These are phyloP conservation scores for Actinia tenebrosa DNA, from an alignment of 64 coral and sea anemone species.

Conservation along the genomic window DNA sequence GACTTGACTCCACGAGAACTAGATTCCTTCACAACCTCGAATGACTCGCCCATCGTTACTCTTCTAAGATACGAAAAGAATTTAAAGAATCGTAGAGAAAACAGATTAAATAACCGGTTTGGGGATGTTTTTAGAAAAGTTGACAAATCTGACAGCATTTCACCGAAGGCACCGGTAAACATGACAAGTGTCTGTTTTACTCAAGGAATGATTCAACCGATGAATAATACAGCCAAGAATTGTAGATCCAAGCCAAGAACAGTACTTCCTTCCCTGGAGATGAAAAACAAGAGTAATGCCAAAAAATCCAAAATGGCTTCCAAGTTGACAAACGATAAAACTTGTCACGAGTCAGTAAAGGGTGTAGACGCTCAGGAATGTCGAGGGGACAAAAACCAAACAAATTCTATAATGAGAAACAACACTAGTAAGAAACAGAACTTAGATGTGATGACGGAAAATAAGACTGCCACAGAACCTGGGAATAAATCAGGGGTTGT, in stretches of 20 bases:
- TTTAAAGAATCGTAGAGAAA: constrained; percentile 2
- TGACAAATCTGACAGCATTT: not conserved
- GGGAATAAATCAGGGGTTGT: not conserved
- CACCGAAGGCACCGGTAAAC: not conserved
- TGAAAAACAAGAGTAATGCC: not conserved
- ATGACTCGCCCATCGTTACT: not conserved
- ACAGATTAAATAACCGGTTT: not conserved
- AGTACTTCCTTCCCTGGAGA: not conserved
- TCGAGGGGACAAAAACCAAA: not conserved
- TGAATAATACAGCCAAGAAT: not conserved
- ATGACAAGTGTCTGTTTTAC: not conserved
- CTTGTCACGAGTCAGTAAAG: not conserved
- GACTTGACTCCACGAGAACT: not conserved
- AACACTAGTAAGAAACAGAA: not conserved
- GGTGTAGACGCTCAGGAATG: not conserved
- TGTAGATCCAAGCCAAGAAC: not conserved
- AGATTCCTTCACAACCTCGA: not conserved
- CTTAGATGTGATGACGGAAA: not conserved
- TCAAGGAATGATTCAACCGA: constrained; percentile 32
- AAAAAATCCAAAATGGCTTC: not conserved
- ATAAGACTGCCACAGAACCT: not conserved
- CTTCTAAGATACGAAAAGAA: constrained; percentile 4
- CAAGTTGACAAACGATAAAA: not conserved
- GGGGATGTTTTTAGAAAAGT: not conserved
- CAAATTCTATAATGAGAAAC: not conserved